Base-by-base conservation (phyloP, 2,113 vertebrate genomes). In the Nycticorax nycticorax region DNA sequence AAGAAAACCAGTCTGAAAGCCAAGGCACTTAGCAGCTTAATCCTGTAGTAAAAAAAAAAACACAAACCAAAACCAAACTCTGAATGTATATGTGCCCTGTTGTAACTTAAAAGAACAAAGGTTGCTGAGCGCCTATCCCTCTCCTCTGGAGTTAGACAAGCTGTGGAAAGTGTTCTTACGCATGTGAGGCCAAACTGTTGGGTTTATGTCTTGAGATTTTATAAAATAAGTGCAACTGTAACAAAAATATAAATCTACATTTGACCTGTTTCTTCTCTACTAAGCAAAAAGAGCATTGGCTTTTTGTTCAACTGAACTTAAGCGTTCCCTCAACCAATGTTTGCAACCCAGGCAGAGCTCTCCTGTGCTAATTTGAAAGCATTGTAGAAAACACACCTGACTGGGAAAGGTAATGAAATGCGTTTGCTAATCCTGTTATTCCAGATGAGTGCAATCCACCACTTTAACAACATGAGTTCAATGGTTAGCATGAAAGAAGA, bases 151-250 rank as follows among this genome's bases (percentile, higher is more conserved):
- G 39, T 23, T 66, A 39, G 39, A 30, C 55, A 41, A 88, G 33
- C 47, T 0, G 0, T 55, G 62, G 33, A 10, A 82, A 62, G 23
- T 23, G 23, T 73, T 91, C n/a, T 50, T 21, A 26, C 0, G 1
- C 11, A 1, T 22, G 9, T 41, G 41, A 76, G 21, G n/a, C 45
- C 30, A 10, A 41, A 50, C 4, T 30, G 12, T 55, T 68, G 22
- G 15, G 63, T 1, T 74, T 83, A 5, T 1, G 4, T 59, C 62
- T 85, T 68, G 24, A 85, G 90, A 75, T 23, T 59, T 71, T 32
- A 33, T 53, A 27, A 85, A 82, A 28, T 59, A 69, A 37, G 6
- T 47, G 32, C 39, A 74, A 23, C 16, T 53, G 20, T 43, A 60
- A 39, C 55, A 47, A 52, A 57, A 87, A 74, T 10, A 45, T 30